These are phyloP conservation scores for Hyla sarda DNA, from an alignment of 2,113 vertebrate genomes.

Conservation along the genomic window DNA sequence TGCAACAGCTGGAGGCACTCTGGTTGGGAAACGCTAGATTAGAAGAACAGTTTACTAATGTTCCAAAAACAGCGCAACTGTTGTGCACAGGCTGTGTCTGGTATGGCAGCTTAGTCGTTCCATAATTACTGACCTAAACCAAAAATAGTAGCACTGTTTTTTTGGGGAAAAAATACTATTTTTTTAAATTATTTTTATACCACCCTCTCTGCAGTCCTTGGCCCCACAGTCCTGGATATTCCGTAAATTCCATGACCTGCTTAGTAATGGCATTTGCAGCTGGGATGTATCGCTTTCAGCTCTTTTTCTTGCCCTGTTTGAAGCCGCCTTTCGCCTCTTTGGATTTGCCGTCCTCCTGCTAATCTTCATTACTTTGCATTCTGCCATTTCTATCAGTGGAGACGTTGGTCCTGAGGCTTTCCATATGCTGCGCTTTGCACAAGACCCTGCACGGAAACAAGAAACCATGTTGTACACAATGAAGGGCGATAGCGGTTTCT, in stretches of 20 bases:
- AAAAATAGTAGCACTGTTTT: background rate
- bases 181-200: background rate
- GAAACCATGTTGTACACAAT: background rate
- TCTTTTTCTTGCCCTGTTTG: background rate
- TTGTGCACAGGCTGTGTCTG: no score
- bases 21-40: no score
- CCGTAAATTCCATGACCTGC: background rate
- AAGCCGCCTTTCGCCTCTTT: background rate
- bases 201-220: background rate
- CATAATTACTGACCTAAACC: background rate
- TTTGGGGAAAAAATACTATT: background rate
- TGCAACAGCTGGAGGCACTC: no score
- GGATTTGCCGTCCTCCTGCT: background rate
- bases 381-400: background rate
- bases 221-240: background rate
- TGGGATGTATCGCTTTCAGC: background rate
- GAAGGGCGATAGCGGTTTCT: background rate
- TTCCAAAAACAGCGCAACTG: no score
- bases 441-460: background rate
- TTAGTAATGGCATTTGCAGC: background rate
- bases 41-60: no score
- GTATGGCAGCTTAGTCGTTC: no score
- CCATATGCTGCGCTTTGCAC: background rate
- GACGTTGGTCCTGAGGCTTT: background rate
- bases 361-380: conserved; percentile 10